Evolutionary conservation across 1,140 invertebrate genomes (phyloP).

Genomic region (Anastrepha obliqua): DNA sequence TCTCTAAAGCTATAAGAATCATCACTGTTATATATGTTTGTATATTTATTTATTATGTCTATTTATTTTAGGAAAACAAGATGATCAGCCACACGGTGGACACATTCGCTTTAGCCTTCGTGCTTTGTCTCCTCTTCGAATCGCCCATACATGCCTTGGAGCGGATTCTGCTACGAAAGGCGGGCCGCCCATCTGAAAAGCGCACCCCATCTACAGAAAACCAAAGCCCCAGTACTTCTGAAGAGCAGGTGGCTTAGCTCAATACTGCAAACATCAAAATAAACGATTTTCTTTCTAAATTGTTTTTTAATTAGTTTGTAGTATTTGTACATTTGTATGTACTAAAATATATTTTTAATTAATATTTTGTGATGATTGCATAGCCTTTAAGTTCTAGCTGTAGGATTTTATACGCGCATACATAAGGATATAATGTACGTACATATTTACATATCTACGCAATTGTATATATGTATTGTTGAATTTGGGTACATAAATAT

Average conservation of each 20-base stretch:
- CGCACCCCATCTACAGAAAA: slow-evolving; percentile 29
- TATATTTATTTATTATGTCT: no score
- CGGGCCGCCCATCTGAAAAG: slow-evolving; percentile 9
- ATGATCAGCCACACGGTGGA: slow-evolving; percentile 77
- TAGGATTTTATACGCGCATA: neutral
- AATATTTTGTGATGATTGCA: slow-evolving; percentile 24
- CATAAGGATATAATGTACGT: neutral
- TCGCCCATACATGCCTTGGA: slow-evolving; percentile 83
- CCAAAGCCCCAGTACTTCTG: slow-evolving; percentile 59
- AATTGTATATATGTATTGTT: neutral
- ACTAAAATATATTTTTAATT: no score
- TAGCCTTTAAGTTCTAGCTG: neutral
- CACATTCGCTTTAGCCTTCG: slow-evolving; percentile 79
- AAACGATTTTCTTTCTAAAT: slow-evolving; percentile 17
- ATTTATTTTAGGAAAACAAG: slow-evolving; percentile 75
- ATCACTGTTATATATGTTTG: no score
- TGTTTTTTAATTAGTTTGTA: neutral
- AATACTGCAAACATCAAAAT: slow-evolving; percentile 28
- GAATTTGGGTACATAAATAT: neutral
- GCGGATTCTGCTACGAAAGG: slow-evolving; percentile 77
- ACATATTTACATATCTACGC: neutral
- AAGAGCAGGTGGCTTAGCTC: slow-evolving; percentile 56
- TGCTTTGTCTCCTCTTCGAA: slow-evolving; percentile 81
- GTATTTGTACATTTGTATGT: no score
- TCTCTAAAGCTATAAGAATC: no score